Conservation (phyloP, 37 sponge, comb jelly and placozoan species). For the Geodia barretti region DNA sequence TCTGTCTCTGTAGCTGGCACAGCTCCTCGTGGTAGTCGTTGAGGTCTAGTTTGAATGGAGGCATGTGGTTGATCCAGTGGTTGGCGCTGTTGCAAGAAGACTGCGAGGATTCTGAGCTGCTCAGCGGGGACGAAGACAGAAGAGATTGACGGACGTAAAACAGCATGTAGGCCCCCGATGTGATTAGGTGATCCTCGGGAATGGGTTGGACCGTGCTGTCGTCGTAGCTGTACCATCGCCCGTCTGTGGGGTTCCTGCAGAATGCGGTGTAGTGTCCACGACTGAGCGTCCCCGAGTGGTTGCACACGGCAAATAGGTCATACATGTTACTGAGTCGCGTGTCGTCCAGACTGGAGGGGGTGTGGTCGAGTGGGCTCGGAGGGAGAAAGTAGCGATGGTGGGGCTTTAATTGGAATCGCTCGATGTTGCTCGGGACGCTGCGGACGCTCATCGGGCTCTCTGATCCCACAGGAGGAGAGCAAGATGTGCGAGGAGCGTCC, state of each 20-base stretch:
- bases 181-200: conserved; percentile 46
- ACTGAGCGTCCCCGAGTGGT: conserved; percentile 83
- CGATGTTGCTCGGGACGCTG: conserved; percentile 37
- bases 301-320: conserved; percentile 89
- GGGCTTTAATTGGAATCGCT: conserved; percentile 1
- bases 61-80: conserved; percentile 62
- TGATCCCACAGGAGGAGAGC: conserved; percentile 2
- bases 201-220: conserved; percentile 71
- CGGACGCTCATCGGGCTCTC: conserved; percentile 40
- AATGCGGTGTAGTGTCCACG: conserved; percentile 91
- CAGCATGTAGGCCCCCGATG: conserved; percentile 84
- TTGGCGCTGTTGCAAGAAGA: conserved; percentile 25
- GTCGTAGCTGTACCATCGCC: conserved; percentile 79
- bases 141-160: conserved; percentile 75
- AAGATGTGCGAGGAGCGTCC: not conserved
- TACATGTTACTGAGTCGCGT: conserved; percentile 52
- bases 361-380: not conserved
- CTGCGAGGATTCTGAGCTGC: conserved; percentile 26
- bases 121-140: conserved; percentile 6
- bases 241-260: conserved; percentile 69
- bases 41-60: conserved; percentile 40
- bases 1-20: not conserved
- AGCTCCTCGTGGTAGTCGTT: not conserved
- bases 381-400: not conserved
- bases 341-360: not conserved